Evolutionary conservation across 2,113 vertebrate genomes (phyloP), one percentile per base, ranked within the genome.

Genomic region (Bubo bubo): DNA sequence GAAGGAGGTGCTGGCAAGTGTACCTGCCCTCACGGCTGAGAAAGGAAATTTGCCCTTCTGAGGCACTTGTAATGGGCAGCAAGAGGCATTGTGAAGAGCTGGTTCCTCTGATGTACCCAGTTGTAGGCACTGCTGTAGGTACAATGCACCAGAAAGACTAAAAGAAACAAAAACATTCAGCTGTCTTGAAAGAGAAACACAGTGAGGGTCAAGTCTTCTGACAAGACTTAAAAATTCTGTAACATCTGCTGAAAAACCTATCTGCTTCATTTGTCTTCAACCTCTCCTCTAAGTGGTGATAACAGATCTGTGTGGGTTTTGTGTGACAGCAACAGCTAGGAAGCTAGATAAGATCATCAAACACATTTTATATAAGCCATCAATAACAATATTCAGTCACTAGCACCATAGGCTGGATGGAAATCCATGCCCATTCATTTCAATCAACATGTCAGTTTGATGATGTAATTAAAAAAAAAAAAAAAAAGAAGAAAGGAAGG

Each of bases 391-490:
- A 79, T 79, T 79, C 74, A 62, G 35, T 47, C 62, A 73, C 52
- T 82, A 79, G 53, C 45, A 90, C 37, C 0, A 0, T n/a, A 68
- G 67, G 14, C 37, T 88, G 67, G 59, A 56, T 70, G 22, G 50
- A 90, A 94, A 97, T 56, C 52, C 49, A 55, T 66, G 75, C 23
- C 45, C 50, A 37, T 88, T 86, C 45, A 35, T 90, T 96, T 89
- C 80, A 84, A 86, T 81, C 73, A 86, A 71, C 16, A 10, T 34
- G 47, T 35, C 85, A 88, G 26, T 34, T 77, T n/a, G n/a, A 70
- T 35, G 8, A 53, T 52, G 6, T 64, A n/a, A 21, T 41, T 28
- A 10, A 6, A 18, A 14, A 14, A 53, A 35, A 35, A 72, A 27
- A 13, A 63, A 12, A 6, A 68, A 45, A 18, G 49, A 68, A 79